Base-by-base conservation (phyloP, 2,113 vertebrate species). In the Daubentonia madagascariensis region DNA sequence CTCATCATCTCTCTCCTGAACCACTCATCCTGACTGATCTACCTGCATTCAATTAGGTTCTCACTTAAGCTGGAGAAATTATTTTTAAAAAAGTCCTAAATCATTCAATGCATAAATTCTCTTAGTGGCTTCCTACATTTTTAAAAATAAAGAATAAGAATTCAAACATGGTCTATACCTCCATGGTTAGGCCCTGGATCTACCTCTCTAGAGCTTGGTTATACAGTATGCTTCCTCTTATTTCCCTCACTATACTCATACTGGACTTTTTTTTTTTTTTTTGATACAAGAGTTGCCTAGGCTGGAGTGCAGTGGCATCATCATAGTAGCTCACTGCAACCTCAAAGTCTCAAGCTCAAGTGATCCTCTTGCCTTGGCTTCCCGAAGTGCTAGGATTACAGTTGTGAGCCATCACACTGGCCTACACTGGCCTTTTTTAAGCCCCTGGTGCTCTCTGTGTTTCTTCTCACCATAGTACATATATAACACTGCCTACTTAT, bases 101-200 rank as follows among this genome's bases (percentile, higher is more conserved):
- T 50, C 52, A 96, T 37, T 40, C 14, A 87, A 75, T 22, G 9
- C 9, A 72, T 97, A 89, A 28, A 72, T 76, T 91, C 1, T 68
- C 90, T 94, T 80, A 89, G 23, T 32, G 90, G 61, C 30, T 80
- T 75, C 35, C 30, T 50, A 40, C 3, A 76, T 70, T 25, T 86
- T 67, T 85, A 28, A 76, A 45, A 79, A 87, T 85, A 68, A 89
- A 94, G 48, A 92, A 73, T 6, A 94, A 87, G 35, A 87, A 84
- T 43, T 11, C 88, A 25, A 83, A 87, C 63, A 37, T 63, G 52
- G 75, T 45, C 9, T 70, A 67, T 57, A 28, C 14, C 81, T 52
- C 61, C 0, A 2, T 59, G 63, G 63, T 9, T 43, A 37, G 65
- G 68, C 81, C 43, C 52, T 54, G 72, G 84, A 18, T 43, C 73